Conservation (phyloP, 2,888 invertebrate species). For the Petrolisthes manimaculis region DNA sequence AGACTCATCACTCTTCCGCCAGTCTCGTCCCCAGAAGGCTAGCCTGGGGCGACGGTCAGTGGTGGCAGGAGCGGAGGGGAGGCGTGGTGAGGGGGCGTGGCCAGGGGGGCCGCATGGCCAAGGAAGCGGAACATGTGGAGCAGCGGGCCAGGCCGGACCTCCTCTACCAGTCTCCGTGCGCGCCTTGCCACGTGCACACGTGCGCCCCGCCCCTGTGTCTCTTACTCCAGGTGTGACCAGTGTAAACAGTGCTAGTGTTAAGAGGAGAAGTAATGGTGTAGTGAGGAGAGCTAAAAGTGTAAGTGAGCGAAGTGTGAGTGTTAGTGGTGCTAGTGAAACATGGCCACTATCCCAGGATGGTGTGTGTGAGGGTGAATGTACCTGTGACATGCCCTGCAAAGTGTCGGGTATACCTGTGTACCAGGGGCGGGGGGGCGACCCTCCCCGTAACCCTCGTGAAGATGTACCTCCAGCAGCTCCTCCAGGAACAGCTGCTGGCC, state of each 20-base stretch:
- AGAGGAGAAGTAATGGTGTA: not conserved
- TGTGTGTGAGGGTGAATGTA: constrained; percentile 52
- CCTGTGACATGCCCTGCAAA: constrained; percentile 63
- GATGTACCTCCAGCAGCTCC: constrained; percentile 41
- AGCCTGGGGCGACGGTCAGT: constrained; percentile 25
- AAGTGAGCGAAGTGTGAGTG: not conserved
- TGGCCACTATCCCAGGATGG: constrained; percentile 28
- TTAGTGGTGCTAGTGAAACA: constrained; percentile 29
- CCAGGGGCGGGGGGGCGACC: constrained; percentile 56
- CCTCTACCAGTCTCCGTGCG: constrained; percentile 48
- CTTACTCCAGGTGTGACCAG: not conserved
- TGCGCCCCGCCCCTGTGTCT: constrained; percentile 17
- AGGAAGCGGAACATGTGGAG: constrained; percentile 54
- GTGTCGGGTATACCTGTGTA: constrained; percentile 64
- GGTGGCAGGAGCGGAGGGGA: constrained; percentile 17
- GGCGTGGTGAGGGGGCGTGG: constrained; percentile 50
- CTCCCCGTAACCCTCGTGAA: constrained; percentile 30
- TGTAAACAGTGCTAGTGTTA: constrained; percentile 5
- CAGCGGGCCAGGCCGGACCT: constrained; percentile 54
- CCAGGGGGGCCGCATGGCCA: constrained; percentile 37
- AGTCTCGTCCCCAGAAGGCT: constrained; percentile 6
- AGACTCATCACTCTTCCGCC: not conserved
- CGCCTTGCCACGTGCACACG: constrained; percentile 57
- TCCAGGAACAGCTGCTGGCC: constrained; percentile 21
- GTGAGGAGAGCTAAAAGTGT: not conserved